Conservation (phyloP, 2,797 vertebrate genomes). For the Tokudaia tokunoshimensis region DNA sequence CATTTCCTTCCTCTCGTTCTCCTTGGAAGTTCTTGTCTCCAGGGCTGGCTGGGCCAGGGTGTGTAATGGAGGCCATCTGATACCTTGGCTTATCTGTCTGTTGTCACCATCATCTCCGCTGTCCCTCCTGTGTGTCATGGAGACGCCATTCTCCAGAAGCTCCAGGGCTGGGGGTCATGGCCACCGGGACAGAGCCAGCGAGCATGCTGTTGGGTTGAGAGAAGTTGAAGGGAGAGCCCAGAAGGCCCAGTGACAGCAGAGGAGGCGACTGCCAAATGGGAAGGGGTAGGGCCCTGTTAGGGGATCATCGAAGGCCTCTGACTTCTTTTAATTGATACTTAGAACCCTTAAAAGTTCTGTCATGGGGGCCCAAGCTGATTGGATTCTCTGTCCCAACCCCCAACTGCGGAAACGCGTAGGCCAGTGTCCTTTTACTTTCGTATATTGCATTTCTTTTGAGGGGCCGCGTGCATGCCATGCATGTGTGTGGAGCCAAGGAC, state of each 20-base stretch:
- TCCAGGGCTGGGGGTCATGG: not conserved
- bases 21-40: not conserved
- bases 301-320: not conserved
- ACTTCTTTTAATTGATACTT: not conserved
- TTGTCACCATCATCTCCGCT: not conserved
- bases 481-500: too few relatives aligned
- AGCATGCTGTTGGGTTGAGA: not conserved
- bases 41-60: not conserved
- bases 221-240: not conserved
- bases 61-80: not conserved
- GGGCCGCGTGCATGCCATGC: too few relatives aligned
- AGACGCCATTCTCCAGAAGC: not conserved
- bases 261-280: not conserved
- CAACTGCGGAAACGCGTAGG: not conserved
- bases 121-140: not conserved
- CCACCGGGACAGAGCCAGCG: not conserved
- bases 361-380: not conserved
- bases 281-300: not conserved
- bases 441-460: not conserved
- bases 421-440: not conserved
- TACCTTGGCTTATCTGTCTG: not conserved
- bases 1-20: not conserved
- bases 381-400: not conserved
- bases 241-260: not conserved
- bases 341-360: not conserved